Evolutionary conservation across 2,113 vertebrate genomes (phyloP).

Genomic region (Chionodraco myersi): DNA sequence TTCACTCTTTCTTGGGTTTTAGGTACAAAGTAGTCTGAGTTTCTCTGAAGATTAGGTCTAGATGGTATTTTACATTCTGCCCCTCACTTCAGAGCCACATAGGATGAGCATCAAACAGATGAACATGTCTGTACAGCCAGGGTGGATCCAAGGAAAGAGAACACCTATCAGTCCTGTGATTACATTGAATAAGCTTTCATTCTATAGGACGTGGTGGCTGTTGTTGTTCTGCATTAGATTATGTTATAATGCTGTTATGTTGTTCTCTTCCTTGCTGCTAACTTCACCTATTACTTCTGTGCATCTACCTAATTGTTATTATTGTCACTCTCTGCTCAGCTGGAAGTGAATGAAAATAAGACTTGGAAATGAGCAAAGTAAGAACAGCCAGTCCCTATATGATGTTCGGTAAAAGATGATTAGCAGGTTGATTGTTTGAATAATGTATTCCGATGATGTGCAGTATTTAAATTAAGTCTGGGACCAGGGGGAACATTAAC

Average conservation of each 20-base stretch:
- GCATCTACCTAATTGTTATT: slow-evolving; percentile 64
- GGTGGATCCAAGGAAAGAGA: not conserved
- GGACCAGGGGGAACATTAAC: slow-evolving; percentile 13
- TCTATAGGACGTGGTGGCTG: not conserved
- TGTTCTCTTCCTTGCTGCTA: slow-evolving; percentile 16
- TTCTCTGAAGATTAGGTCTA: slow-evolving; percentile 27
- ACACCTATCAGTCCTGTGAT: not conserved
- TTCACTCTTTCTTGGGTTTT: slow-evolving; percentile 51
- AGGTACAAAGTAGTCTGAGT: slow-evolving; percentile 53
- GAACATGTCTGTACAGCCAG: not conserved
- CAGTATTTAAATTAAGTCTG: slow-evolving; percentile 54
- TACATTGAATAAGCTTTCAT: not conserved
- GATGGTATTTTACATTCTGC: slow-evolving; percentile 3
- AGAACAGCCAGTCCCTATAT: slow-evolving; percentile 75
- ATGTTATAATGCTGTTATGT: slow-evolving; percentile 26
- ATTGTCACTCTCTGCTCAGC: slow-evolving; percentile 69
- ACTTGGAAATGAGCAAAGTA: slow-evolving; percentile 60
- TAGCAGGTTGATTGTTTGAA: slow-evolving; percentile 78
- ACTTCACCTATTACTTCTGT: slow-evolving; percentile 33
- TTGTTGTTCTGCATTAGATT: not conserved
- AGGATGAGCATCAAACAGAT: slow-evolving; percentile 27
- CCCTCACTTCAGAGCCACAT: slow-evolving; percentile 5
- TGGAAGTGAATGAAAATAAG: slow-evolving; percentile 68
- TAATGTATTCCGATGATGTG: slow-evolving; percentile 72
- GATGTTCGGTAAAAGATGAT: slow-evolving; percentile 72